Percentiles rank a stretch among this genome's conserved stretches.
These are phyloP conservation scores for Phodopus roborovskii DNA, from an alignment of 2,113 vertebrate genomes.

Conservation along the genomic window DNA sequence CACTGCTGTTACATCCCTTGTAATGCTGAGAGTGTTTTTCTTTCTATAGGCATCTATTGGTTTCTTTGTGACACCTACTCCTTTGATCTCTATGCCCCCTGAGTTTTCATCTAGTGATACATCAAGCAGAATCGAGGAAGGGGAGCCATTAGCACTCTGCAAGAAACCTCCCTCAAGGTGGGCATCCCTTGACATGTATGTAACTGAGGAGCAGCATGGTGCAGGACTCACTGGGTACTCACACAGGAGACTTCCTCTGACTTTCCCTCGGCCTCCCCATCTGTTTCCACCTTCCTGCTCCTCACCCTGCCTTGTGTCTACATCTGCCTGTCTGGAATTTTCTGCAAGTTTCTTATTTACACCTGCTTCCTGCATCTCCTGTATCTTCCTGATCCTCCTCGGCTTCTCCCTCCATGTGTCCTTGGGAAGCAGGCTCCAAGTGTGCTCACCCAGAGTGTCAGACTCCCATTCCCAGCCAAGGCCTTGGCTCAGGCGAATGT, in stretches of 20 bases:
- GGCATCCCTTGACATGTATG: background rate
- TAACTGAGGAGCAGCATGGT: background rate
- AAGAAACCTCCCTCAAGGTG: background rate
- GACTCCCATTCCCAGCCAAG: background rate
- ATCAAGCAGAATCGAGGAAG: constrained; percentile 59
- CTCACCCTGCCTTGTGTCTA: background rate
- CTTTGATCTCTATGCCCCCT: constrained; percentile 52
- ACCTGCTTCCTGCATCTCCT: background rate
- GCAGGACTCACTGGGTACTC: rapidly evolving
- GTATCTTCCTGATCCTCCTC: background rate
- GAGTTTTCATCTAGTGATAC: constrained; percentile 61
- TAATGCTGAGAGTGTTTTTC: background rate
- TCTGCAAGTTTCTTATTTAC: background rate
- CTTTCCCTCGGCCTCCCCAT: background rate
- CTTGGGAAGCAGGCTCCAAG: background rate
- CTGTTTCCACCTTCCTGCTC: background rate
- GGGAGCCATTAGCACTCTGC: background rate
- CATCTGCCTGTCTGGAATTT: background rate
- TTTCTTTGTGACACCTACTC: constrained; percentile 46
- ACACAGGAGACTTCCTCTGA: background rate
- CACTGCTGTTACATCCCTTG: background rate
- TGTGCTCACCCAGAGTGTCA: background rate
- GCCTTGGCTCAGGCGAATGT: background rate
- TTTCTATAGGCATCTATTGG: background rate
- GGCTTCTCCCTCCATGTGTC: background rate